Conservation (phyloP, 2,888 invertebrate genomes). For the Eudemis profundana region DNA sequence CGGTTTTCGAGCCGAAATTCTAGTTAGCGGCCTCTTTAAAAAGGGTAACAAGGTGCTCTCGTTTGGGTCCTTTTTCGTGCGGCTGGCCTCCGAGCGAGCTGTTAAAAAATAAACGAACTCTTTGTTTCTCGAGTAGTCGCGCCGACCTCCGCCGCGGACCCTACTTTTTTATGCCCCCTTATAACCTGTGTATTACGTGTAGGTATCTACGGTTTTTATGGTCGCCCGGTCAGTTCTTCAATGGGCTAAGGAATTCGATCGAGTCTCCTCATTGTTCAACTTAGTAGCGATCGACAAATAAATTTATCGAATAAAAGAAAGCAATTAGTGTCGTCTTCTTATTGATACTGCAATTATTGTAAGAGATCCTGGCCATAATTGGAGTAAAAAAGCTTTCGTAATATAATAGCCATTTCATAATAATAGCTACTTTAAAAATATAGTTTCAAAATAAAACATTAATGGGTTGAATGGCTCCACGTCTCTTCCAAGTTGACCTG, state of each 20-base stretch:
- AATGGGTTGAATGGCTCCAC: slow-evolving; percentile 75
- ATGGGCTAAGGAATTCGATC: slow-evolving; percentile 84
- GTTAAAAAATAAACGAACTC: slow-evolving; percentile 85
- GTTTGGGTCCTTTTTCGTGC: slow-evolving; percentile 83
- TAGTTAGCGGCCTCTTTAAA: slow-evolving; percentile 84
- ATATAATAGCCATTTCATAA: neutral
- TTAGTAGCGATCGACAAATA: slow-evolving; percentile 39
- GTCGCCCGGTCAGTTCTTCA: slow-evolving; percentile 83
- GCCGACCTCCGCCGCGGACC: slow-evolving; percentile 84
- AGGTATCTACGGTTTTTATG: slow-evolving; percentile 85
- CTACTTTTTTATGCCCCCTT: slow-evolving; percentile 84
- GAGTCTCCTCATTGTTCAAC: slow-evolving; percentile 77
- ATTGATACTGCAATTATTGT: slow-evolving; percentile 8
- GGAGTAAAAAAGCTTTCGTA: neutral
- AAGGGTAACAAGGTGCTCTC: slow-evolving; percentile 84
- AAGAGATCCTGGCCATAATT: neutral
- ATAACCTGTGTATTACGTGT: slow-evolving; percentile 85
- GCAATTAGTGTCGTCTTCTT: slow-evolving; percentile 36
- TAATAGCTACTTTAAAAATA: slow-evolving; percentile 1
- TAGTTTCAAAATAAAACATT: slow-evolving; percentile 59
- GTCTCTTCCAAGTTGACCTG: slow-evolving; percentile 82
- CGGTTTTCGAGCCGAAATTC: slow-evolving; percentile 83
- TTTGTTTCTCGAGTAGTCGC: slow-evolving; percentile 85
- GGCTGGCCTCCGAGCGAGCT: slow-evolving; percentile 84
- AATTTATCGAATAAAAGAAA: slow-evolving; percentile 41